phyloP scores from a whole-genome alignment of 2,113 vertebrate species.

The Pachycephala philippinensis region DNA sequence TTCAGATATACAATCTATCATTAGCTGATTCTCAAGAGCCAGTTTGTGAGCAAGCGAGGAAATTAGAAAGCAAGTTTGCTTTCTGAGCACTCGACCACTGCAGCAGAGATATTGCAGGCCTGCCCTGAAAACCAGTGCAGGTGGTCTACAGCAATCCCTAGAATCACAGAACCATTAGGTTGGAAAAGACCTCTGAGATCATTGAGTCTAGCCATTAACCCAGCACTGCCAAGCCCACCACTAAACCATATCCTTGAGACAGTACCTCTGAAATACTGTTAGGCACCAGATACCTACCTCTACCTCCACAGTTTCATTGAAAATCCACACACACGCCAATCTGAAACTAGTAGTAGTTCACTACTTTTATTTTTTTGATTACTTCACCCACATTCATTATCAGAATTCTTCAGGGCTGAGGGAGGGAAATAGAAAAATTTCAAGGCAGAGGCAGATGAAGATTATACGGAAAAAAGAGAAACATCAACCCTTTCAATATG shows the following conservation, averaged over 20 bases:
- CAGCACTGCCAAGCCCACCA: neutral
- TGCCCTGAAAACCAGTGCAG: neutral
- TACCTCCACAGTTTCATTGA: rapidly evolving
- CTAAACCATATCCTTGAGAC: neutral
- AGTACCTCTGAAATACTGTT: neutral
- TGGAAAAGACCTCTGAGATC: neutral
- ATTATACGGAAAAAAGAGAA: neutral
- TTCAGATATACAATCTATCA: neutral
- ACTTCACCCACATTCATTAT: neutral
- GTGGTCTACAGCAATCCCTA: neutral
- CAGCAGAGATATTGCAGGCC: neutral
- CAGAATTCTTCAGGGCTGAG: neutral
- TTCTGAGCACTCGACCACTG: neutral
- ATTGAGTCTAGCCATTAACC: neutral
- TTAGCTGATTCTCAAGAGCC: conserved; percentile 4
- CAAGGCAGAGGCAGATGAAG: neutral
- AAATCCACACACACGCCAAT: rapidly evolving
- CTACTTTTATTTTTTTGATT: neutral
- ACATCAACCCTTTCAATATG: neutral
- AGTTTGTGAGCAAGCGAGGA: neutral
- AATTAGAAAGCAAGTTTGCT: neutral
- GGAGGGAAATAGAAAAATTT: neutral
- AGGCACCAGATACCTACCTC: neutral
- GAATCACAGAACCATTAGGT: neutral
- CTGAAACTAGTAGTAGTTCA: neutral